phyloP scores from a whole-genome alignment of 1,140 invertebrate species.

The Solenopsis invicta region DNA sequence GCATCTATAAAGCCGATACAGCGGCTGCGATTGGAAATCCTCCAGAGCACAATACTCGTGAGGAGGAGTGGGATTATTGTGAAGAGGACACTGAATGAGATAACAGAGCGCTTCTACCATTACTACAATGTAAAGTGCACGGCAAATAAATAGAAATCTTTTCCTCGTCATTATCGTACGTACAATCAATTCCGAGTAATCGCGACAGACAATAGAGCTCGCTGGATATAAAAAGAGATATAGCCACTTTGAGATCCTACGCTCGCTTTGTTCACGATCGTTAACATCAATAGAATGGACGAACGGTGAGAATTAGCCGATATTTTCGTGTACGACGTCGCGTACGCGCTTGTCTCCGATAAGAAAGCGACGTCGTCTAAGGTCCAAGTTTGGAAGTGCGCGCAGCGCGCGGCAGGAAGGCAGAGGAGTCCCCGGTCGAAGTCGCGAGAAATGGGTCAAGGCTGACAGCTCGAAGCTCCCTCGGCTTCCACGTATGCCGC shows the following conservation, averaged over 20 bases:
- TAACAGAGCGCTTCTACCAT: background rate
- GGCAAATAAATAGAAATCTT: constrained; percentile 25
- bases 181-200: background rate
- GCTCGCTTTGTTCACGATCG: background rate
- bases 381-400: constrained; percentile 32
- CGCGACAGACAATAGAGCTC: background rate
- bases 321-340: background rate
- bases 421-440: constrained; percentile 43
- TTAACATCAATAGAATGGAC: background rate
- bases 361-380: background rate
- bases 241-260: background rate
- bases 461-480: constrained; percentile 50
- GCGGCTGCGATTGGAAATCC: background rate
- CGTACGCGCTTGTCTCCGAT: too few relatives aligned
- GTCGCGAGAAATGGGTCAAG: constrained; percentile 68
- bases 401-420: background rate
- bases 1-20: background rate
- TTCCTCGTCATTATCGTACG: background rate
- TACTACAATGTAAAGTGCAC: background rate
- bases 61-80: constrained; percentile 43
- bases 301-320: background rate
- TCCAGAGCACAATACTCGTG: background rate
- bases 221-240: background rate
- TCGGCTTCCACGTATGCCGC: constrained; percentile 53
- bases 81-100: constrained; percentile 28